phyloP scores from a whole-genome alignment of 2,888 invertebrate genomes.

The Meandrusa payeni region DNA sequence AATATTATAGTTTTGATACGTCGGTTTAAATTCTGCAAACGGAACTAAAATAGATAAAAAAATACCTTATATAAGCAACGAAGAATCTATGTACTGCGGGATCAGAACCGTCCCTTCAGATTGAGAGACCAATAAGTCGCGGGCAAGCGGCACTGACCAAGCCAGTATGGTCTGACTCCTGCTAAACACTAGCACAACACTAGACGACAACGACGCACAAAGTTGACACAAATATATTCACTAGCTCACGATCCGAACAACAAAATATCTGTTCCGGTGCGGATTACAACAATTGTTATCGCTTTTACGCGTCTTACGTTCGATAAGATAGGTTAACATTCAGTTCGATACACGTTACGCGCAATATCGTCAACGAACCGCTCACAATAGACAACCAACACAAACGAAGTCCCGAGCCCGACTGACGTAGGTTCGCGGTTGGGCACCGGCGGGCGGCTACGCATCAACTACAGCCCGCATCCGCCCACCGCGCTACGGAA shows the following conservation, averaged over 20 bases:
- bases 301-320: constrained; percentile 8
- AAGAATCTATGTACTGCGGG: too few relatives aligned
- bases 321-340: constrained; percentile 30
- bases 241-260: constrained; percentile 48
- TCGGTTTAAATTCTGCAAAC: too few relatives aligned
- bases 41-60: too few relatives aligned
- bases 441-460: constrained; percentile 51
- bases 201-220: constrained; percentile 48
- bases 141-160: constrained; percentile 36
- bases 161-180: constrained; percentile 24
- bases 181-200: constrained; percentile 53
- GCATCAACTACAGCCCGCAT: constrained; percentile 55
- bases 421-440: constrained; percentile 61
- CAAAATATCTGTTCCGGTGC: constrained; percentile 33
- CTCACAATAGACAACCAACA: constrained; percentile 31
- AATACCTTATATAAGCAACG: constrained; percentile 58
- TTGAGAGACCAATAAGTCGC: constrained; percentile 35
- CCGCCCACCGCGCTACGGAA: constrained; percentile 67
- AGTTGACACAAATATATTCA: constrained; percentile 58
- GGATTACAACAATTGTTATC: constrained; percentile 26
- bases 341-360: constrained; percentile 40
- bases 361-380: constrained; percentile 12
- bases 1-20: too few relatives aligned
- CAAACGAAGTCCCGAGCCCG: constrained; percentile 43
- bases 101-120: constrained; percentile 55